Percentiles rank a stretch among this genome's conserved stretches.
phyloP scores from a whole-genome alignment of 2,113 vertebrate species.

The Pionites leucogaster region DNA sequence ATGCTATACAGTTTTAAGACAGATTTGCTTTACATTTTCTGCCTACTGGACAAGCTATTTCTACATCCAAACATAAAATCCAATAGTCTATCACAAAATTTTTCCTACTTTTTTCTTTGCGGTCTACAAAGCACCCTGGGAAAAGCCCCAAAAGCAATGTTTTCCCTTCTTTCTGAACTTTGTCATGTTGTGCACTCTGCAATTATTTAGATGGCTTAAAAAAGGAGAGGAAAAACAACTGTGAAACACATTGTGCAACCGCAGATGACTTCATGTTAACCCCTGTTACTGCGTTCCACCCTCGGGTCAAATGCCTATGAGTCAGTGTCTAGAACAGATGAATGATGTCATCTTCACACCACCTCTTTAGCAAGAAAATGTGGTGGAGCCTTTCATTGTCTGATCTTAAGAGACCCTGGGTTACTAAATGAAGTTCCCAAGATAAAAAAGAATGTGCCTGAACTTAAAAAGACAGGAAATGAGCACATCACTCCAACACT shows the following conservation, averaged over 20 bases:
- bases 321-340: slow-evolving; percentile 71
- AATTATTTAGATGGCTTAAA: slow-evolving; percentile 45
- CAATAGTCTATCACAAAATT: background rate
- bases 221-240: slow-evolving; percentile 37
- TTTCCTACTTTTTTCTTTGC: background rate
- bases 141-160: slow-evolving; percentile 47
- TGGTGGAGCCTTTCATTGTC: slow-evolving; percentile 56
- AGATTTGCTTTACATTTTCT: background rate
- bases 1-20: background rate
- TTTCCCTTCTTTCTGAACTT: slow-evolving; percentile 16
- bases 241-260: slow-evolving; percentile 58
- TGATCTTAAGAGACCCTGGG: slow-evolving; percentile 55
- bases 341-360: slow-evolving; percentile 71
- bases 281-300: slow-evolving; percentile 62
- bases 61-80: background rate
- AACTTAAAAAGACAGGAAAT: slow-evolving; percentile 67
- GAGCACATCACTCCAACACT: slow-evolving; percentile 34
- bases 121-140: background rate
- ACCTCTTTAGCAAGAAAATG: slow-evolving; percentile 61
- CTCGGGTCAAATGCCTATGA: slow-evolving; percentile 70
- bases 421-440: slow-evolving; percentile 60
- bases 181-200: background rate
- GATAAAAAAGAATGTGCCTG: slow-evolving; percentile 54
- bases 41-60: background rate
- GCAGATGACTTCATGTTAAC: slow-evolving; percentile 73